A percentile compares a stretch with the other conserved stretches of the same genome.
Conservation (phyloP, 2,797 vertebrate species). For the Uromys caudimaculatus region DNA sequence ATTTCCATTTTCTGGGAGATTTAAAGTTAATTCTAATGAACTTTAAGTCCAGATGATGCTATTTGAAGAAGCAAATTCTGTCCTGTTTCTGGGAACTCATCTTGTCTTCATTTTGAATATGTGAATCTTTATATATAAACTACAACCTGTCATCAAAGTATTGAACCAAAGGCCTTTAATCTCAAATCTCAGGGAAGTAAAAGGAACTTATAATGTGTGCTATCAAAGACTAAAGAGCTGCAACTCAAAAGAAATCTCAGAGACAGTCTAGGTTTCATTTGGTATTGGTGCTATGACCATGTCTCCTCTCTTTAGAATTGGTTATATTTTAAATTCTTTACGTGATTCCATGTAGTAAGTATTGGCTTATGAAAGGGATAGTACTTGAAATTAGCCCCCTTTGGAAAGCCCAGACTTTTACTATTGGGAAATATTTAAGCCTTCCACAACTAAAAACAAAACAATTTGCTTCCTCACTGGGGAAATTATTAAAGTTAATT, state of each 20-base stretch:
- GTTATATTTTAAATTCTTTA: conserved; percentile 40
- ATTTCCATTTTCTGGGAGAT: conserved; percentile 1
- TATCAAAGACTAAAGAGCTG: conserved; percentile 26
- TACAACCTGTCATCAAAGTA: not conserved
- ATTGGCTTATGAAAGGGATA: not conserved
- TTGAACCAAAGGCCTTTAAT: conserved; percentile 48
- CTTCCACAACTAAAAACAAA: conserved; percentile 33
- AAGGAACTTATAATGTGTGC: not conserved
- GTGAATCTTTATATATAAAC: not conserved
- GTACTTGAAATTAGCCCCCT: conserved; percentile 36
- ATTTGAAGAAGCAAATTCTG: not conserved
- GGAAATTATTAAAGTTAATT: conserved; percentile 43
- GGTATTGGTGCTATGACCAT: not conserved
- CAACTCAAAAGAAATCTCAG: not conserved
- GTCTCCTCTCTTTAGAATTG: not conserved
- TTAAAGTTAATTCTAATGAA: conserved; percentile 31
- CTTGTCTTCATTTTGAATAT: conserved; percentile 19
- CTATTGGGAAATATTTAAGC: conserved; percentile 32
- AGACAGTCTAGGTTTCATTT: conserved; percentile 13
- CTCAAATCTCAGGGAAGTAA: not conserved
- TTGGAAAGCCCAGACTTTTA: conserved; percentile 51
- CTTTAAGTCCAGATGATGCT: conserved; percentile 30
- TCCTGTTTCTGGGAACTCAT: not conserved
- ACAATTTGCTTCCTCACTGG: not conserved
- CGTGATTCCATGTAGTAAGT: conserved; percentile 36